These are phyloP conservation scores for Zeus faber DNA, from an alignment of 2,113 vertebrate genomes.

Conservation along the genomic window DNA sequence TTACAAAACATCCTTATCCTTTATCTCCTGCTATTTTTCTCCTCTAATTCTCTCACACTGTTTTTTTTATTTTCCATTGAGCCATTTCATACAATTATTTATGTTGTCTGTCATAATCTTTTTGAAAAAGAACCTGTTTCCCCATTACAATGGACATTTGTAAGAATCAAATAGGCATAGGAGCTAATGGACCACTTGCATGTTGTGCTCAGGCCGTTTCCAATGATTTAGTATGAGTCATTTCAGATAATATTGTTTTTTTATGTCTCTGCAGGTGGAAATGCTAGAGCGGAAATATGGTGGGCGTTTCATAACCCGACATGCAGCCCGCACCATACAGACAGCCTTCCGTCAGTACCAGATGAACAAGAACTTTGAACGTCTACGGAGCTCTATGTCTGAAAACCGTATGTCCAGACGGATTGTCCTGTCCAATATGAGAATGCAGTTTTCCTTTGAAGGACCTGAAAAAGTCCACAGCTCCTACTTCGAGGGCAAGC, in stretches of 20 bases:
- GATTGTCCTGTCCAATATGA: constrained; percentile 98
- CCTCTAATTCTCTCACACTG: too few species aligned
- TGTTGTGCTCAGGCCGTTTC: too few species aligned
- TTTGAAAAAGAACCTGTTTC: too few species aligned
- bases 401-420: constrained; percentile 97
- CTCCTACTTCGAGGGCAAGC: constrained; percentile 95
- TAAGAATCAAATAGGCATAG: too few species aligned
- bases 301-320: constrained; percentile 95
- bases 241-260: background rate
- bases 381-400: constrained; percentile 97
- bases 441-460: constrained; percentile 99
- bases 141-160: too few species aligned
- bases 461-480: constrained; percentile 96
- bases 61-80: too few species aligned
- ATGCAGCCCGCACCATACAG: constrained; percentile 96
- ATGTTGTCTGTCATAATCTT: too few species aligned
- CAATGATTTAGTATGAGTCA: too few species aligned
- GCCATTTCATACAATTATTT: too few species aligned
- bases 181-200: too few species aligned
- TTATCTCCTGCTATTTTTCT: too few species aligned
- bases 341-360: constrained; percentile 98
- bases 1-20: too few species aligned
- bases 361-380: constrained; percentile 99
- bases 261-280: constrained; percentile 83
- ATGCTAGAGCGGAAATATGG: constrained; percentile 99